A percentile compares a stretch with the other conserved stretches of the same genome.
phyloP scores from a whole-genome alignment of 2,888 invertebrate species.

The Tillus elongatus region DNA sequence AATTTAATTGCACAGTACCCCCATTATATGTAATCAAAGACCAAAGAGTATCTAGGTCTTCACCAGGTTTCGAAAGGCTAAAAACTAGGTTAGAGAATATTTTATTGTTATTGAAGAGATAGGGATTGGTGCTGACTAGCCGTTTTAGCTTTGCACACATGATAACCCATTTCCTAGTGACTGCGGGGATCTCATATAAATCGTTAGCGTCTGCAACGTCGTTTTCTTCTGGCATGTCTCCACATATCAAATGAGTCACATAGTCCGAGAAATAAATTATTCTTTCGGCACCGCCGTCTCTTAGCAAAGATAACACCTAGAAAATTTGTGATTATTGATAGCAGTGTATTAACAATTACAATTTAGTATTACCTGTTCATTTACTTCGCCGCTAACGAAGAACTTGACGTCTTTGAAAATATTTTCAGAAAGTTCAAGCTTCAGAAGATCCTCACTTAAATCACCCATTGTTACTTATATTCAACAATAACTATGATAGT shows the following conservation, averaged over 20 bases:
- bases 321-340: constrained; percentile 30
- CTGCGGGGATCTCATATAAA: constrained; percentile 86
- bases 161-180: constrained; percentile 78
- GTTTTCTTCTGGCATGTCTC: constrained; percentile 71
- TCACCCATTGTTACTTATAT: too few species aligned
- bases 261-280: constrained; percentile 83
- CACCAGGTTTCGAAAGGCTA: constrained; percentile 66
- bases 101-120: constrained; percentile 55
- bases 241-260: constrained; percentile 88
- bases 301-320: constrained; percentile 68
- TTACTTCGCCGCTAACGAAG: constrained; percentile 71
- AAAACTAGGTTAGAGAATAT: constrained; percentile 69
- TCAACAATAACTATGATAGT: too few species aligned
- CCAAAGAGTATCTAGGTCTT: constrained; percentile 71
- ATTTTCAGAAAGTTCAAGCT: constrained; percentile 45
- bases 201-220: constrained; percentile 87
- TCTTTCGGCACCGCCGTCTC: constrained; percentile 79
- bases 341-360: constrained; percentile 6
- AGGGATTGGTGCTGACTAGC: constrained; percentile 62
- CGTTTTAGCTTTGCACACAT: constrained; percentile 54
- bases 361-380: constrained; percentile 56
- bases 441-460: constrained; percentile 41
- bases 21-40: constrained; percentile 81
- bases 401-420: constrained; percentile 79
- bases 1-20: constrained; percentile 64